Evolutionary conservation across 2,888 invertebrate species (phyloP).

Genomic region (Zygogramma bicolorata): DNA sequence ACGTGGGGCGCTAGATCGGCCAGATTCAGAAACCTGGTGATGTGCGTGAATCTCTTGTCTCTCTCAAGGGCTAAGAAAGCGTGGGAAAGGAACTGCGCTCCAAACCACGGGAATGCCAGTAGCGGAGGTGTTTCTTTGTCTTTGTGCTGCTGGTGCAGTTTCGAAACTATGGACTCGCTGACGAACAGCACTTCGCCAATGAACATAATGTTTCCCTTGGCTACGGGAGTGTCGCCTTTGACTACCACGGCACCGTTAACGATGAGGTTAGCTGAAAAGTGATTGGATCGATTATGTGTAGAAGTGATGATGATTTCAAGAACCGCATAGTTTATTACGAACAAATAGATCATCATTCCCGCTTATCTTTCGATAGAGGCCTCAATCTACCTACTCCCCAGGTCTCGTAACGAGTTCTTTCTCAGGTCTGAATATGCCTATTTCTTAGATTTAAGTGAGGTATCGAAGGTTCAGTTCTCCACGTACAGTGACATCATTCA

Average conservation of each 20-base stretch:
- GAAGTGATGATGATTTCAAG: not conserved
- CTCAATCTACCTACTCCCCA: too few species aligned
- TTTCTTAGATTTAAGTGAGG: too few species aligned
- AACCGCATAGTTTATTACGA: too few species aligned
- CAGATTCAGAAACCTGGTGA: slow-evolving; percentile 73
- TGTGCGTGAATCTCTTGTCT: slow-evolving; percentile 70
- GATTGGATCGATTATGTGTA: not conserved
- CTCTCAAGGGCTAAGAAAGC: slow-evolving; percentile 73
- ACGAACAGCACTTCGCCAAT: slow-evolving; percentile 75
- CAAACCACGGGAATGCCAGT: slow-evolving; percentile 75
- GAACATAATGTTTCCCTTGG: slow-evolving; percentile 74
- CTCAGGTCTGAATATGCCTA: too few species aligned
- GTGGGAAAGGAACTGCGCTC: slow-evolving; percentile 74
- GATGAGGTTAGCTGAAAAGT: slow-evolving; percentile 67
- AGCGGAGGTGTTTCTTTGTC: slow-evolving; percentile 77
- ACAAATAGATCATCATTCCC: too few species aligned
- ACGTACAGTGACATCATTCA: too few species aligned
- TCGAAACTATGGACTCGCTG: slow-evolving; percentile 73
- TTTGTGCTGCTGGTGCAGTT: slow-evolving; percentile 73
- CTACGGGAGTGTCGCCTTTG: slow-evolving; percentile 72
- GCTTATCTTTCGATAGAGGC: too few species aligned
- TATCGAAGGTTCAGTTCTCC: too few species aligned
- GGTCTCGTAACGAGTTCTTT: too few species aligned
- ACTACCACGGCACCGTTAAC: slow-evolving; percentile 73
- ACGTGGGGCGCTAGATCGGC: slow-evolving; percentile 74